phyloP scores from a whole-genome alignment of 1,140 invertebrate genomes.

The Cryptotermes secundus region DNA sequence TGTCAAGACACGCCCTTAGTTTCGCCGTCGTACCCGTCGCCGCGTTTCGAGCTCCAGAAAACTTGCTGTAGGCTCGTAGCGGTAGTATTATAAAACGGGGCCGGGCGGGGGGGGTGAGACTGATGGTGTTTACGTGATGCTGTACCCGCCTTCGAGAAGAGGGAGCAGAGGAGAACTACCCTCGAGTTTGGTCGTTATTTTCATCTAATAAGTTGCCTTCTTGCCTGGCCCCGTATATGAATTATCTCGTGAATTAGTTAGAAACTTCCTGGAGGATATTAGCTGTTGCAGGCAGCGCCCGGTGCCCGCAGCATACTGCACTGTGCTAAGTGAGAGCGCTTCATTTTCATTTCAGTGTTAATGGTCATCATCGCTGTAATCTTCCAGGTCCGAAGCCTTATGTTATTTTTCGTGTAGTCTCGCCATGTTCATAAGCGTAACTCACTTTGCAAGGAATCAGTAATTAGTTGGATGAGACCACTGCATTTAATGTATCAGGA shows the following conservation, averaged over 20 bases:
- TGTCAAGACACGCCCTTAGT: constrained; percentile 32
- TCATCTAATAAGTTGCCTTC: constrained; percentile 19
- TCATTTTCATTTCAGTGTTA: neutral
- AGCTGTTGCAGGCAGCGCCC: neutral
- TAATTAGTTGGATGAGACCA: no score
- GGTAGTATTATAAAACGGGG: constrained; percentile 24
- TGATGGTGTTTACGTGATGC: constrained; percentile 35
- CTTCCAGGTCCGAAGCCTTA: neutral
- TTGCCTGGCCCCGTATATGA: constrained; percentile 14
- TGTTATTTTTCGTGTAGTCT: no score
- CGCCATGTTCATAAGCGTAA: no score
- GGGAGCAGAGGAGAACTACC: neutral
- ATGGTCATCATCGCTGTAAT: neutral
- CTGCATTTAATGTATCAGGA: no score
- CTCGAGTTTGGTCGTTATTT: constrained; percentile 16
- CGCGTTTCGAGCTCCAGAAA: neutral
- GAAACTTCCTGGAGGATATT: constrained; percentile 2
- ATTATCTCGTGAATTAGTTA: constrained; percentile 15
- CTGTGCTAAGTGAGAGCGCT: neutral
- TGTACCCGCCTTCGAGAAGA: neutral
- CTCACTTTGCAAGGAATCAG: no score
- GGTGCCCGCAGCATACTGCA: neutral
- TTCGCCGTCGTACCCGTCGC: neutral
- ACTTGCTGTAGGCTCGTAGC: neutral
- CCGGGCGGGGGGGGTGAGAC: neutral